Base-by-base conservation (phyloP, 2,888 invertebrate genomes). In the Gymnoscelis rufifasciata region DNA sequence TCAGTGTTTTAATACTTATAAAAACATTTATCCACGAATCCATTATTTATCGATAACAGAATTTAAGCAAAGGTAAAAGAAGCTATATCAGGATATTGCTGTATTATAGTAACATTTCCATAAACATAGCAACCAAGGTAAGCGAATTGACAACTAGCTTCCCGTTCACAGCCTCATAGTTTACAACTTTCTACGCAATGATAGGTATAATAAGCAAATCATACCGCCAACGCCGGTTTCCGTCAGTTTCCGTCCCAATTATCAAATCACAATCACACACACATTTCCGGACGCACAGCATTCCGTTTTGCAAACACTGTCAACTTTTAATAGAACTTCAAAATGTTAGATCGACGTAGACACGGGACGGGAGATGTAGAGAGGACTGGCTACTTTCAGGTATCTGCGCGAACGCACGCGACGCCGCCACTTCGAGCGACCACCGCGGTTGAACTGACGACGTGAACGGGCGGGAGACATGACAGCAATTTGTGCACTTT, bases 341-440 rank as follows among this genome's bases (percentile, higher is more conserved):
- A 19, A 19, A 19, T 5, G 2, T 19, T 19, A 19, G 19, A 19
- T 19, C 5, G 2, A 19, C 19, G 19, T 2, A 5, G 19, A 19
- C 5, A 19, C 5, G 19, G 19, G 19, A 2, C 5, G 19, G n/a
- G n/a, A n/a, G n/a, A n/a, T n/a, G n/a, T n/a, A n/a, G 15, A 5
- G 10, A 35, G 35, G 10, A 10, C 7, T n/a, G n/a, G n/a, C n/a
- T n/a, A n/a, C n/a, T 15, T 35, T 35, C 14, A 33, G 14, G 15
- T 13, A 13, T 54, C 56, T 64, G 77, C 74, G 72, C 76, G 64
- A 66, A 75, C 72, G 77, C 68, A 75, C 62, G 64, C 66, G 55
- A 66, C 57, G 69, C 76, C 75, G 79, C 79, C 81, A 80, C 67
- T 71, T 68, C 65, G 65, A 66, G 58, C 64, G 65, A 66, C 65